Evolutionary conservation across 1,140 invertebrate species (phyloP).

Genomic region (Dendrolimus punctatus): DNA sequence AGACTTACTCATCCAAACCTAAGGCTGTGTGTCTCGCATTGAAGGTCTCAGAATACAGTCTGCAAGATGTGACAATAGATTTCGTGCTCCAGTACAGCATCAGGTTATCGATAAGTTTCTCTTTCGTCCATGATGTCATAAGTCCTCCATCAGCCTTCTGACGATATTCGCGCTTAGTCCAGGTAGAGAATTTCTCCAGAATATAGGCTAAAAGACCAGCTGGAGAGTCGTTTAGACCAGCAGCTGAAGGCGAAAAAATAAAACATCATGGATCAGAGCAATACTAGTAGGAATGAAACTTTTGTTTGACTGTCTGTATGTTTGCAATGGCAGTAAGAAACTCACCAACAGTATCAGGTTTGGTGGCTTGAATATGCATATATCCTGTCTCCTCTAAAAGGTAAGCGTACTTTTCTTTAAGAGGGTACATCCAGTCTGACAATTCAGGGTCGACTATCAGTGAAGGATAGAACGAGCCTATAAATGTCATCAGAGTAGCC

Average conservation of each 20-base stretch:
- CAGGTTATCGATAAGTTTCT: constrained; percentile 88
- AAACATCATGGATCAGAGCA: neutral
- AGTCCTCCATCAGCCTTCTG: constrained; percentile 78
- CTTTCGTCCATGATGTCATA: constrained; percentile 72
- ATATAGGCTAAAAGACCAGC: constrained; percentile 82
- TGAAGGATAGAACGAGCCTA: constrained; percentile 42
- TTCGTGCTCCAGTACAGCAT: constrained; percentile 91
- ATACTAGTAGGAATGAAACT: too few relatives aligned
- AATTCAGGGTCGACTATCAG: constrained; percentile 58
- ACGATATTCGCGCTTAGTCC: constrained; percentile 74
- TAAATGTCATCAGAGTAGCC: constrained; percentile 19
- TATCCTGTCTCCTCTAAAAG: constrained; percentile 85
- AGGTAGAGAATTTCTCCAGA: constrained; percentile 88
- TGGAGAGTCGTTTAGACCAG: constrained; percentile 78
- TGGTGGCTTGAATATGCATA: constrained; percentile 88
- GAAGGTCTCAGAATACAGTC: constrained; percentile 81
- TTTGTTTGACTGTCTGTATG: too few relatives aligned
- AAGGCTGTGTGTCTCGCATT: constrained; percentile 41
- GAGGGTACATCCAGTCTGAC: constrained; percentile 75
- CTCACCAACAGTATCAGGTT: constrained; percentile 91
- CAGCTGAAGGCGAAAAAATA: constrained; percentile 48
- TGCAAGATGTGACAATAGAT: constrained; percentile 82
- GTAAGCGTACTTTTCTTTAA: constrained; percentile 52
- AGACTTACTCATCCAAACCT: constrained; percentile 61
- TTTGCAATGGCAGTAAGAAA: neutral